Base-by-base conservation (phyloP, 2,888 invertebrate genomes). In the Cheilosia vulpina region DNA sequence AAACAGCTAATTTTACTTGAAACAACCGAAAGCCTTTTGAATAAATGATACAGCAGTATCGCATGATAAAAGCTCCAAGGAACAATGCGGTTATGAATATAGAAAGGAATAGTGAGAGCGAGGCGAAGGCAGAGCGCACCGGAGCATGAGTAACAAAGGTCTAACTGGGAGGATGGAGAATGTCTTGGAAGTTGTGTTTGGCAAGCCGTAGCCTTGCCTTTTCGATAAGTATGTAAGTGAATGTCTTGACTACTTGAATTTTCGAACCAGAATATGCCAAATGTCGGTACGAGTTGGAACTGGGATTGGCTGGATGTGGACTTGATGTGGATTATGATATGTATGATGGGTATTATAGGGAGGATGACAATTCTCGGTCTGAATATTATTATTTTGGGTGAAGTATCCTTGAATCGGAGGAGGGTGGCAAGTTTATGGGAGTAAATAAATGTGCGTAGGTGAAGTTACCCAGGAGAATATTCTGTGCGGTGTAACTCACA, bases 1-100 rank as follows among this genome's bases (percentile, higher is more conserved):
- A 87, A 81, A 87, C 81, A 85, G 66, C 78, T 78, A 81, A 71
- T 84, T 84, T 75, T 68, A 76, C 71, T 87, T 66, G 52, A 38
- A 60, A 84, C 72, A 55, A 69, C 73, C 63, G 27, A 57, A 66
- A 82, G 53, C 62, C 72, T 63, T 83, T 68, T 63, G 79, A 69
- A 79, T 77, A 38, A 4, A 66, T 53, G 58, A 79, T 45, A 45
- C n/a, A 17, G 43, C 17, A 66, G 52, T 38, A 45, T 53, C 34
- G 17, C 21, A 17, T 5, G 11, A 34, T 38, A 13, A 9, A 19
- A 34, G 19, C n/a, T 41, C 17, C 21, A 11, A 13, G 7, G 15
- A 53, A 77, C 52, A 65, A 75, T 55, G 31, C 60, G 17, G 47
- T n/a, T 27, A 15, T 21, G 21, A 52, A 52, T 13, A 41, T n/a